These are phyloP conservation scores for Oreortyx pictus DNA, from an alignment of 2,797 vertebrate genomes.

Conservation along the genomic window DNA sequence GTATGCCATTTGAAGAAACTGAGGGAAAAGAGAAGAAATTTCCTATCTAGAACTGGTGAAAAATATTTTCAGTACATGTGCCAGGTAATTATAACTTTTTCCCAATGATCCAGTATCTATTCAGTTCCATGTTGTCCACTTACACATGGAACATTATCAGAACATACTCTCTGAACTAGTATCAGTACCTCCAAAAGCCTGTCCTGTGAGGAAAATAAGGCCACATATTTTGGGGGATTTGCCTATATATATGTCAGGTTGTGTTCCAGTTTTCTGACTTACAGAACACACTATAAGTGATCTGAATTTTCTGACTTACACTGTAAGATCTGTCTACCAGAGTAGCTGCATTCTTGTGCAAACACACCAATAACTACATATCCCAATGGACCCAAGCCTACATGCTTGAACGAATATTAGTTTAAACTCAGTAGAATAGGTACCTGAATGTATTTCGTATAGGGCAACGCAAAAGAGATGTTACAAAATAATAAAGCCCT, in stretches of 20 bases:
- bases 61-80: background rate
- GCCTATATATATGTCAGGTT: background rate
- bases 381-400: background rate
- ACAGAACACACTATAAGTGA: background rate
- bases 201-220: background rate
- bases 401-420: background rate
- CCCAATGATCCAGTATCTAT: background rate
- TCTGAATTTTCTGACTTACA: background rate
- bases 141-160: background rate
- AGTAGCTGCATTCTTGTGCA: background rate
- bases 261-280: background rate
- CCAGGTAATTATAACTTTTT: background rate
- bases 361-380: background rate
- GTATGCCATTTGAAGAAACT: no score
- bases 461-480: background rate
- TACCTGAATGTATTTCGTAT: background rate
- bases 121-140: accelerated
- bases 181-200: background rate
- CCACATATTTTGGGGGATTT: accelerated
- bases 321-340: background rate
- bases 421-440: background rate
- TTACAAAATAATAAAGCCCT: background rate
- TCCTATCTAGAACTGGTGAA: no score
- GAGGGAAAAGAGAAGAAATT: background rate
- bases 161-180: background rate